These are phyloP conservation scores for Gastrophysa polygoni DNA, from an alignment of 2,888 invertebrate genomes.

Conservation along the genomic window DNA sequence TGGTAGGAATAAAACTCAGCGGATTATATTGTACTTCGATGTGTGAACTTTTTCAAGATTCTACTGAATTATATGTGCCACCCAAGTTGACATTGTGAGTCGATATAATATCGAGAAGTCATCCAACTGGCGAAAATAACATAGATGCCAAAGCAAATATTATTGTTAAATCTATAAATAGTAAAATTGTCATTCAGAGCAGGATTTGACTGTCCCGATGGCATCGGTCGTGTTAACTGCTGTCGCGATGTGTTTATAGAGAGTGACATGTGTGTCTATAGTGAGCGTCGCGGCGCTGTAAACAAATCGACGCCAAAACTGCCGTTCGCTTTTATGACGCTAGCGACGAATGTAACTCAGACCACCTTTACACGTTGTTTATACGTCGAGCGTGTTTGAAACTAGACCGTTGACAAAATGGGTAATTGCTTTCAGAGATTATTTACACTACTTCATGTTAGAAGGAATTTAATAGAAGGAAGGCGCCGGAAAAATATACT, in stretches of 20 bases:
- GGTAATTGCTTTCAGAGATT: constrained; percentile 57
- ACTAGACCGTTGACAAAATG: constrained; percentile 58
- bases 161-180: constrained; percentile 52
- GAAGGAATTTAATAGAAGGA: constrained; percentile 53
- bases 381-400: constrained; percentile 55
- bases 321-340: constrained; percentile 58
- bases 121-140: constrained; percentile 4
- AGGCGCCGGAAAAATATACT: constrained; percentile 52
- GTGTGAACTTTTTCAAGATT: no score
- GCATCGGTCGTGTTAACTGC: constrained; percentile 47
- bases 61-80: not conserved
- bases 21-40: no score
- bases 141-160: constrained; percentile 50
- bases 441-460: constrained; percentile 53
- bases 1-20: not conserved
- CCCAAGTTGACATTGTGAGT: constrained; percentile 3
- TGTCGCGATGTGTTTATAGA: constrained; percentile 55
- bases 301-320: constrained; percentile 64
- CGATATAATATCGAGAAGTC: constrained; percentile 5
- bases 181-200: constrained; percentile 47
- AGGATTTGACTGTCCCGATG: constrained; percentile 38
- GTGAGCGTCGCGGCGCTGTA: constrained; percentile 57
- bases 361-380: constrained; percentile 54
- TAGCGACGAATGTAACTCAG: constrained; percentile 51
- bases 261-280: constrained; percentile 54